Evolutionary conservation across 92 coral and sea anemone genomes (phyloP), one percentile per base, ranked within the genome.

Genomic region (Micromussa lordhowensis): DNA sequence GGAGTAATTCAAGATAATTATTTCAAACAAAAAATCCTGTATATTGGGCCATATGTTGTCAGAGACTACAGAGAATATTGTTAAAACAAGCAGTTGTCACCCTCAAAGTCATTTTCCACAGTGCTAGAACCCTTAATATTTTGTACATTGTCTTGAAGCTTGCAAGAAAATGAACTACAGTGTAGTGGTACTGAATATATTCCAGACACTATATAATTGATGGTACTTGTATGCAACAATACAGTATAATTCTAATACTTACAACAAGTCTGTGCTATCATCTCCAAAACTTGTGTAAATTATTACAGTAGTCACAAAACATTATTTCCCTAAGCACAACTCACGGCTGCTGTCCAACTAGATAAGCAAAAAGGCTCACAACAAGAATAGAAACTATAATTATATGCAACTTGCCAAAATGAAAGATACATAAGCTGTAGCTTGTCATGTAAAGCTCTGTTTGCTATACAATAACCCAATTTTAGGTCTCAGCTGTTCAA

Each of bases 31-130:
- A 36, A 84, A 74, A 73, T 58, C 13, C 15, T 17, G 28, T 24
- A 84, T 84, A 84, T 84, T 84, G 88, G 81, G 80, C 81, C 58
- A 55, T 44, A 21, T 75, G 28, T 11, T 28, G 8, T 26, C 18
- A 68, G 49, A 49, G 78, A 36, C 44, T 68, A 30, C 1, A 18
- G 35, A 3, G 28, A 82, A 38, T 7, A 57, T 9, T 19, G 2
- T 32, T 5, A 31, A 59, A 77, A 18, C 66, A 80, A 31, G 44
- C 72, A 7, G 35, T 63, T 17, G 21, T 29, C 48, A 55, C 19
- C 61, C 61, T 49, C 14, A 75, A n/a, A 17, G 11, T 22, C 18
- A 7, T 31, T 49, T 44, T 76, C 63, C 51, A 18, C 80, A 81
- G 68, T 1, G 1, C 18, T 7, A 30, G 21, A 79, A 53, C 4